Percentiles rank a stretch among this genome's conserved stretches.
These are phyloP conservation scores for Apamea crenata DNA, from an alignment of 2,888 invertebrate species.

Conservation along the genomic window DNA sequence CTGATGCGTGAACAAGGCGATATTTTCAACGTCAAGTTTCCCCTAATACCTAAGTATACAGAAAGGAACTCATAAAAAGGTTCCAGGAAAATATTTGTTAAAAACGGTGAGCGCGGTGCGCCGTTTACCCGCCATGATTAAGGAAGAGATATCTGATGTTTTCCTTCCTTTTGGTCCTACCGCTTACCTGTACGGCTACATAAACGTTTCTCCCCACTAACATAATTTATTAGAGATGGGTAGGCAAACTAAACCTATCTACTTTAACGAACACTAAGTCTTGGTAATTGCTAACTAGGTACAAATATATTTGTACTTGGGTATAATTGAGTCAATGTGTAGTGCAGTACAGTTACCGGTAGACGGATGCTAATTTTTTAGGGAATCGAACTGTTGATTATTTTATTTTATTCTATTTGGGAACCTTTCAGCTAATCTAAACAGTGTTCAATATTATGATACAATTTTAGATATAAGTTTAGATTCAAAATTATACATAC, in stretches of 20 bases:
- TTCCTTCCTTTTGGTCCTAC: conserved; percentile 74
- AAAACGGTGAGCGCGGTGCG: conserved; percentile 72
- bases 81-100: conserved; percentile 78
- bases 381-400: not conserved
- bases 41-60: conserved; percentile 71
- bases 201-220: conserved; percentile 63
- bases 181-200: conserved; percentile 66
- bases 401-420: too few relatives aligned
- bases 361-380: not conserved
- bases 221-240: conserved; percentile 65
- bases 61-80: conserved; percentile 77
- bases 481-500: not conserved
- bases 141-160: conserved; percentile 80
- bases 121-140: conserved; percentile 78
- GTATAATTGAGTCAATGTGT: not conserved
- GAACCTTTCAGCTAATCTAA: too few relatives aligned
- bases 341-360: not conserved
- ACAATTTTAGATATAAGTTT: not conserved
- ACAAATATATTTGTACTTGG: not conserved
- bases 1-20: conserved; percentile 68
- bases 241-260: conserved; percentile 25
- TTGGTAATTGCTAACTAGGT: conserved; percentile 25
- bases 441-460: not conserved
- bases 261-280: conserved; percentile 29
- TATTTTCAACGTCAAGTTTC: conserved; percentile 72